Base-by-base conservation (phyloP, 2,888 invertebrate species). In the Lysandra coridon region DNA sequence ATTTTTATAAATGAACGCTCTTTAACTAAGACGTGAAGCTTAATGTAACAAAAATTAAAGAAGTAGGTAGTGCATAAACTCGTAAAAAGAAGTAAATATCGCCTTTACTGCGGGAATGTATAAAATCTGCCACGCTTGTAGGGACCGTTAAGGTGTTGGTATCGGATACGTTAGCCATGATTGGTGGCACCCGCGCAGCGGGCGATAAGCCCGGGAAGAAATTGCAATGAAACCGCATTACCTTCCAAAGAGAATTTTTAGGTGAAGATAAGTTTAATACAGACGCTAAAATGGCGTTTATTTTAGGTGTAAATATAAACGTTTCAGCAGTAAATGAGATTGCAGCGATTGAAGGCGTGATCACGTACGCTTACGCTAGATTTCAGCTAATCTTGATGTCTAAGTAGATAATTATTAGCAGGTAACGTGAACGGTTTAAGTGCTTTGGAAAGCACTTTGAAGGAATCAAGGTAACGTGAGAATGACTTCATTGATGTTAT, bases 161-260 rank as follows among this genome's bases (percentile, higher is more conserved):
- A 91, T 92, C 89, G 91, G 91, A 91, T 90, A 80, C 78, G 80
- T 90, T 89, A 83, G 87, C 87, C 88, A 90, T 90, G 91, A 91
- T 90, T 89, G 89, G 91, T 90, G 89, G 90, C 86, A 82, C 80
- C 81, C 86, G 83, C 82, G 86, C 82, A 82, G 84, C 80, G 80
- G 79, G 78, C 84, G 85, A 85, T 86, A 86, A 85, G 85, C 83
- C 82, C 76, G 73, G 82, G 80, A 80, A 84, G 84, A 83, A 85
- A 85, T 84, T 84, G 84, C 83, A 83, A 81, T 74, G 79, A 81
- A 81, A 81, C 79, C 80, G 76, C 80, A 79, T 79, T 82, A 82
- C 82, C 81, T 82, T 80, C 79, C 80, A 78, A 80, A 80, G 37
- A 37, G 44, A 44, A 84, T 82, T 83, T 83, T 83, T 81, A 79